These are phyloP conservation scores for Drosophila parabipectinata DNA, from an alignment of 1,140 invertebrate species.

Conservation along the genomic window DNA sequence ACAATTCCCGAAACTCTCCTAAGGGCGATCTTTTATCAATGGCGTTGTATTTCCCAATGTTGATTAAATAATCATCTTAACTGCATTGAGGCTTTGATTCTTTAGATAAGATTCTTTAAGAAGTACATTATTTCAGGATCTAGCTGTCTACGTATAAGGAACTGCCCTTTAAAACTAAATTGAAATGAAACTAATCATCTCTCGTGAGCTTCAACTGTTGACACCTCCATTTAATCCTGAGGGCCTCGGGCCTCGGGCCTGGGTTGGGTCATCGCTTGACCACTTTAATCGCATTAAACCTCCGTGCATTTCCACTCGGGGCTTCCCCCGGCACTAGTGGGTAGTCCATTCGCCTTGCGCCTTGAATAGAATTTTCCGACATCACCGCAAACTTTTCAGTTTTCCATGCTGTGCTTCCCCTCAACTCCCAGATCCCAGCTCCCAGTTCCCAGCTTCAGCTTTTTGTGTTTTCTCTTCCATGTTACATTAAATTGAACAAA, in stretches of 20 bases:
- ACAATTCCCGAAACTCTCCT: no score
- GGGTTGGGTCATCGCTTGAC: background rate
- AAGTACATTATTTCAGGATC: no score
- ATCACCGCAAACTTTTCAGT: conserved; percentile 45
- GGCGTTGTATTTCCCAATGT: no score
- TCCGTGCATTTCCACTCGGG: background rate
- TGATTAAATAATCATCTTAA: no score
- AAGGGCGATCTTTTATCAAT: no score
- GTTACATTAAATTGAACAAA: conserved; percentile 63
- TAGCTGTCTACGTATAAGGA: background rate
- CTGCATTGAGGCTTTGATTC: no score
- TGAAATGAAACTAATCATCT: background rate
- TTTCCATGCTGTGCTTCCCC: conserved; percentile 36
- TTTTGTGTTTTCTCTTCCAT: conserved; percentile 27
- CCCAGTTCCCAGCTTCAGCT: conserved; percentile 1
- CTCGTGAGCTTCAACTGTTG: background rate
- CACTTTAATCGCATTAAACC: conserved; percentile 18
- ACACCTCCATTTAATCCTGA: background rate
- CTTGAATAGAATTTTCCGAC: conserved; percentile 31
- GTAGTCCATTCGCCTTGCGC: background rate
- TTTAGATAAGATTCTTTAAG: no score
- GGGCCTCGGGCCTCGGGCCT: background rate
- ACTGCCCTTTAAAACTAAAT: background rate
- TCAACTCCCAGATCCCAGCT: background rate
- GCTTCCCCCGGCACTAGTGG: background rate